Evolutionary conservation across 2,888 invertebrate species (phyloP).

Genomic region (Metellina segmentata): DNA sequence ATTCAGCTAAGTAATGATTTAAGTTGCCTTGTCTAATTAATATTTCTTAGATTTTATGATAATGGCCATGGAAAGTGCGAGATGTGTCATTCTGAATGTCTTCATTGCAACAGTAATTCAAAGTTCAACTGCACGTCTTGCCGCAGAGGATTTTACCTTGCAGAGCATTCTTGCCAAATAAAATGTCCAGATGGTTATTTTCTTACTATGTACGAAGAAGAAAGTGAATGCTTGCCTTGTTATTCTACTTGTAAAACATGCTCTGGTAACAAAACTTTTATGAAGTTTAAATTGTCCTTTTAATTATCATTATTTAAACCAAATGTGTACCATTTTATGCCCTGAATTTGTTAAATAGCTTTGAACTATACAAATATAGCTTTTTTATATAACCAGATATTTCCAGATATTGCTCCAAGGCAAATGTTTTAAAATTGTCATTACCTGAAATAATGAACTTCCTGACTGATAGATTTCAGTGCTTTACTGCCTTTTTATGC

Average conservation of each 20-base stretch:
- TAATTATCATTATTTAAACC: neutral
- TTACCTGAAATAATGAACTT: too few species aligned
- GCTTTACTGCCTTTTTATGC: too few species aligned
- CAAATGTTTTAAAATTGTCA: too few species aligned
- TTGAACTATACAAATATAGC: too few species aligned
- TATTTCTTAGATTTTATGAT: conserved; percentile 38
- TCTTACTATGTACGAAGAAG: neutral
- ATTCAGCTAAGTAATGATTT: too few species aligned
- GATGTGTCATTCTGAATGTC: conserved; percentile 89
- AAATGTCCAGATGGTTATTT: conserved; percentile 91
- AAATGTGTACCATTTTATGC: too few species aligned
- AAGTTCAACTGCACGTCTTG: conserved; percentile 86
- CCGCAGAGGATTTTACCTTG: conserved; percentile 87
- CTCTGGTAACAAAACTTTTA: conserved; percentile 52
- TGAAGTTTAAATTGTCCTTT: neutral
- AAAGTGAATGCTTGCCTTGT: conserved; percentile 69
- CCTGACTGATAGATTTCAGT: too few species aligned
- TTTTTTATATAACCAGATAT: too few species aligned
- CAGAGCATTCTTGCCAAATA: conserved; percentile 60
- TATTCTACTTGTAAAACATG: conserved; percentile 76
- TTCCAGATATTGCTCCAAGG: too few species aligned
- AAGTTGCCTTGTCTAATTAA: too few species aligned
- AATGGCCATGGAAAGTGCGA: conserved; percentile 40
- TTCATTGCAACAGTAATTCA: conserved; percentile 87
- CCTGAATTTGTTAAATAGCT: too few species aligned